Base-by-base conservation (phyloP, 2,797 vertebrate genomes). In the Pseudochromis fuscus region DNA sequence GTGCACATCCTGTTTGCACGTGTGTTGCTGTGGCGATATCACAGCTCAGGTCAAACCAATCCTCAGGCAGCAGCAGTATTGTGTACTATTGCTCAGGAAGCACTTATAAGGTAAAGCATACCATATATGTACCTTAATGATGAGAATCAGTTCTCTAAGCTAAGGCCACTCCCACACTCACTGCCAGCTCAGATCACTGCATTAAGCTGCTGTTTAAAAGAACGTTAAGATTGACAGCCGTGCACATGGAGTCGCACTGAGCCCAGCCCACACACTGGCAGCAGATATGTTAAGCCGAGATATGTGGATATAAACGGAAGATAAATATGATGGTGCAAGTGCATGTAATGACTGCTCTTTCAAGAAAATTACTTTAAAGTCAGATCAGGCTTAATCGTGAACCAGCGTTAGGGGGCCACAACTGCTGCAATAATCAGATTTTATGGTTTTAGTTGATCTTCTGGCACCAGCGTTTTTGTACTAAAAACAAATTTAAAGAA, bases 251-350 rank as follows among this genome's bases (percentile, higher is more conserved):
- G 5, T 23, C 23, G 40, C n/a, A 16, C 46, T 21, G 21, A 50
- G 51, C 44, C 35, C 50, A 28, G 12, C 24, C 35, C 59, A 37
- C 68, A 57, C 21, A 4, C 45, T 48, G 18, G 19, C 13, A 30
- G 31, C 40, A 49, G 42, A 69, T 56, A 21, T 7, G 5, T 4
- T 12, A 15, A 44, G 42, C 31, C 24, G 6, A 50, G 69, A 77
- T 77, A 49, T 68, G 56, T 24, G 21, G 18, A 59, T 60, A 35
- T 59, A n/a, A 60, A 62, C 30, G 10, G 38, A 38, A 24, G 60
- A 72, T 60, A 37, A 37, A 53, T 40, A 23, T 8, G 33, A 59
- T 65, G 42, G 51, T 64, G 35, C 40, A 75, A 75, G 63, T 37
- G 19, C 19, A 23, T 69, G 64, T 40, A 55, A 72, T 18, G 42